A percentile compares a stretch with the other conserved stretches of the same genome.
Conservation (phyloP, 2,797 vertebrate genomes). For the Emydoidea blandingii region DNA sequence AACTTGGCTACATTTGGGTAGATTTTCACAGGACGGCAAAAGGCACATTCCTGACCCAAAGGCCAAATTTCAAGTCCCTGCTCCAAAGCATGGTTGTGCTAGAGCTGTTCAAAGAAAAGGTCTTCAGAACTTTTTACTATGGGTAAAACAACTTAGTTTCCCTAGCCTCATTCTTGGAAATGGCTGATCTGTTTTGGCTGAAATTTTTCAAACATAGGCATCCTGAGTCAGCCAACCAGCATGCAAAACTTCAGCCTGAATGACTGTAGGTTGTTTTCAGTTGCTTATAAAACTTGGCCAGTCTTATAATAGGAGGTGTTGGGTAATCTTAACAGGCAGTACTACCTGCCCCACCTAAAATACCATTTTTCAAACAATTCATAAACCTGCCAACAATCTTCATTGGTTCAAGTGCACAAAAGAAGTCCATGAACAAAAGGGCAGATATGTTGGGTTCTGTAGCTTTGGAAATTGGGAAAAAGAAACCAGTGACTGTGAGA, state of each 20-base stretch:
- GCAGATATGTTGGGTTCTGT: not conserved
- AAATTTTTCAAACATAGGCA: conserved; percentile 23
- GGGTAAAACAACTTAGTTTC: not conserved
- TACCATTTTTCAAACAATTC: conserved; percentile 1
- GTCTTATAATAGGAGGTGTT: conserved; percentile 19
- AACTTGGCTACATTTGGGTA: not conserved
- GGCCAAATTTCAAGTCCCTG: not conserved
- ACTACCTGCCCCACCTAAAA: not conserved
- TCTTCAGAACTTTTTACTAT: not conserved
- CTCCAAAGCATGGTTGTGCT: not conserved
- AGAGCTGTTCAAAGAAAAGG: not conserved
- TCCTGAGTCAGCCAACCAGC: not conserved
- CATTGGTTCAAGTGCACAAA: not conserved
- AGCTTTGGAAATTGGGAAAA: not conserved
- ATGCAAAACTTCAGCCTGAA: conserved; percentile 29
- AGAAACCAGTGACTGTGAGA: not conserved
- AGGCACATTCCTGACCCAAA: not conserved
- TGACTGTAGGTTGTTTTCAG: not conserved
- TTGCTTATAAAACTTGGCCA: no score
- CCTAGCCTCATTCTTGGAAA: conserved; percentile 13
- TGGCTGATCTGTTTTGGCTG: not conserved
- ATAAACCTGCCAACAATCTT: not conserved
- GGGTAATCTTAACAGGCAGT: conserved; percentile 34
- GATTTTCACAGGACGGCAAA: not conserved
- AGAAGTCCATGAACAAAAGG: not conserved